Conservation (phyloP, 2,797 vertebrate species). For the Ctenopoma multispine region DNA sequence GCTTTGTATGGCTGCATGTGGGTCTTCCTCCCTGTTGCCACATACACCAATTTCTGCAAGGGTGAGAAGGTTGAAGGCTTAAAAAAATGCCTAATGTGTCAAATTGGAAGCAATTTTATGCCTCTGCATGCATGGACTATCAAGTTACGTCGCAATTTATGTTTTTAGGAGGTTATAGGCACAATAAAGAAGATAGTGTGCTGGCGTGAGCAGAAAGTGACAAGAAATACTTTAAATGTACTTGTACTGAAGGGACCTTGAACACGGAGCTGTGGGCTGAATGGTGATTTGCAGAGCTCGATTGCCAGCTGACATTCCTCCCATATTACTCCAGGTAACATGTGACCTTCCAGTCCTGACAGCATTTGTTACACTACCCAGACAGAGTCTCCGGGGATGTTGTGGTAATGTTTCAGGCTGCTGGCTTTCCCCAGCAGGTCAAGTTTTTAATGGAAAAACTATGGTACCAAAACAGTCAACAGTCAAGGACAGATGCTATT, state of each 20-base stretch:
- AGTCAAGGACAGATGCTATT: not conserved
- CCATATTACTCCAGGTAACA: constrained; percentile 56
- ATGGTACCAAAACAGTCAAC: not conserved
- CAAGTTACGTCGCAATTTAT: not conserved
- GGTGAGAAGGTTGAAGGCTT: not conserved
- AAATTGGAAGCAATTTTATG: not conserved
- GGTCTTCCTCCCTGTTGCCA: too few relatives aligned
- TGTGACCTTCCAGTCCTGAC: constrained; percentile 46
- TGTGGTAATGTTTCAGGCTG: constrained; percentile 17
- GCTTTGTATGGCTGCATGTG: too few relatives aligned
- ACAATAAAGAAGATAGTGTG: constrained; percentile 2
- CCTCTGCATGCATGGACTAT: not conserved
- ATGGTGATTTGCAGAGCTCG: constrained; percentile 36
- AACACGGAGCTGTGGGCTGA: constrained; percentile 29
- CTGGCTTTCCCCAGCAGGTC: constrained; percentile 25
- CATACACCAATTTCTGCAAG: not conserved
- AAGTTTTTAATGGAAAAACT: not conserved
- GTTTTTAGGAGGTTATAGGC: constrained; percentile 14
- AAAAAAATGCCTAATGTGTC: not conserved
- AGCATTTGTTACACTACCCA: constrained; percentile 25
- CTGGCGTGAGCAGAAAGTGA: constrained; percentile 19
- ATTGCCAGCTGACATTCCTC: constrained; percentile 32
- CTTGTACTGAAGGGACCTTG: constrained; percentile 31
- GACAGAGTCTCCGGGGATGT: constrained; percentile 31
- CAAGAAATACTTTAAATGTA: constrained; percentile 20